Conservation (phyloP, 2,888 invertebrate species). For the Oscheius onirici region DNA sequence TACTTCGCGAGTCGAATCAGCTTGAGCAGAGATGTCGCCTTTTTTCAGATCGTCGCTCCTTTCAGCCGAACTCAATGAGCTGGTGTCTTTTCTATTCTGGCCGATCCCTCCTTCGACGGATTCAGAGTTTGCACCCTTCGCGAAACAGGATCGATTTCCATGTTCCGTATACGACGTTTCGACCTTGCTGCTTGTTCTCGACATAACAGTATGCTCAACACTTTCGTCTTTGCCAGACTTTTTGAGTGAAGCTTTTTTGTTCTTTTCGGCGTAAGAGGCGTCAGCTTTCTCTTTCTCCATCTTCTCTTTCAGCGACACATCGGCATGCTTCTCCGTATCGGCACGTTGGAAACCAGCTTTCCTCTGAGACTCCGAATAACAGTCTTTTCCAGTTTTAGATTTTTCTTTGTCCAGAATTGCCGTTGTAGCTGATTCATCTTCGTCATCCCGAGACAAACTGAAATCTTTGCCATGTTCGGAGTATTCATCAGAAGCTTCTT, state of each 20-base stretch:
- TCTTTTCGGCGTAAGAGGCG: constrained; percentile 10
- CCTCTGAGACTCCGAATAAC: background rate
- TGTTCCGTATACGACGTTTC: background rate
- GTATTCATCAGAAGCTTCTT: background rate
- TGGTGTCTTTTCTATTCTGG: constrained; percentile 33
- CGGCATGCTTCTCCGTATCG: background rate
- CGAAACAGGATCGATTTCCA: background rate
- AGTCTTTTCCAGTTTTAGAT: background rate
- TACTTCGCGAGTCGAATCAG: background rate
- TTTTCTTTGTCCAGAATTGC: background rate
- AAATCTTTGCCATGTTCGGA: background rate
- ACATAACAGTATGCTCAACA: background rate
- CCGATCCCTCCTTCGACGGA: constrained; percentile 34
- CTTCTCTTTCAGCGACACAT: background rate
- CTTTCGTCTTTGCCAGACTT: background rate
- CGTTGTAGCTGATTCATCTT: background rate
- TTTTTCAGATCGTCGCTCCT: constrained; percentile 35
- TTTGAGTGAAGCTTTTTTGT: background rate
- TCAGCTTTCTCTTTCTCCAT: background rate
- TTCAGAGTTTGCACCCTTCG: background rate
- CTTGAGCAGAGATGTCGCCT: background rate
- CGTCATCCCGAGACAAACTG: background rate
- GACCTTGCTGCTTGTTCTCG: background rate
- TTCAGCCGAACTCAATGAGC: constrained; percentile 32
- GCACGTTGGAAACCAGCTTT: background rate